Base-by-base conservation (phyloP, 2,888 invertebrate species). In the Dorcus parallelipipedus region DNA sequence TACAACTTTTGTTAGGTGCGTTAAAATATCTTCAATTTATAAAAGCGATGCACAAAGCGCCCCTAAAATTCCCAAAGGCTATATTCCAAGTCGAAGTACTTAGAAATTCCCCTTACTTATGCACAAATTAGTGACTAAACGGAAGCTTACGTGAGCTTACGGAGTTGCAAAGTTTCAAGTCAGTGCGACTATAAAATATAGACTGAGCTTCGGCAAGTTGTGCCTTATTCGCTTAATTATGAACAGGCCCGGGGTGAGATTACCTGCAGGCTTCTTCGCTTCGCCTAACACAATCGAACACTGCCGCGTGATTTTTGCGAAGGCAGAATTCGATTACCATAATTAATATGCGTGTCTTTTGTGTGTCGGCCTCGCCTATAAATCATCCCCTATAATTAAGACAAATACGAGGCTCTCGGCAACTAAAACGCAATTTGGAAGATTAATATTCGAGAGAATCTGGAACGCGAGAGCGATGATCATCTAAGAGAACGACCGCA, bases 311-410 rank as follows among this genome's bases (percentile, higher is more conserved):
- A 10, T 45, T 45, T 45, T 45, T 49, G 49, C 9, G n/a, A 10
- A 39, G 43, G 43, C 9, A 38, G 17, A 41, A 42, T 51, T 39
- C 26, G 38, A 49, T 33, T 49, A 40, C 10, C 40, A 9, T 54
- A 45, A 54, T 10, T 38, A 45, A 47, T 38, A 54, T 23, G 45
- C 47, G 38, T 54, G 17, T 45, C 14, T 9, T 45, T 26, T 41
- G 48, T 42, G 51, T 59, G 51, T 26, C 47, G 43, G 50, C 49
- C 56, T 56, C 64, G 59, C 26, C 5, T 33, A 70, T 72, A 71
- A 71, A 71, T 72, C 71, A 70, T 63, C 62, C 60, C 60, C 60
- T 52, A 61, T 74, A 75, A 75, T 73, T 72, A 74, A 75, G 74
- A 75, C 72, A 73, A 73, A 75, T 75, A 71, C 66, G 67, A 57